Evolutionary conservation across 2,888 invertebrate species (phyloP), one percentile per base, ranked within the genome.

Genomic region (Synergus gifuensis): DNA sequence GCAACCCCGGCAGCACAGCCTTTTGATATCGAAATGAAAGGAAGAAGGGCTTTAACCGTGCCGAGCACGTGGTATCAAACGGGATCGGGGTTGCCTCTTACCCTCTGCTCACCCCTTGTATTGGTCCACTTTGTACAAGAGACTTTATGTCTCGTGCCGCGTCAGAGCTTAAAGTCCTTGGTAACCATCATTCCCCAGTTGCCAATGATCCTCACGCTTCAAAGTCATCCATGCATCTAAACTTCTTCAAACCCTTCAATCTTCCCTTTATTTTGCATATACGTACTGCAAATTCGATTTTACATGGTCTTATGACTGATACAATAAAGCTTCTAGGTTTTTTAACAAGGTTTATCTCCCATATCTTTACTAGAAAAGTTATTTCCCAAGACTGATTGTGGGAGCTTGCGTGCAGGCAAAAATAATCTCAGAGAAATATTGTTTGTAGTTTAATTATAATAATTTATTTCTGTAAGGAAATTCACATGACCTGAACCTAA

Each of bases 11-110:
- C 76, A 76, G 76, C 46, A 49, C 63, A 79, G 81, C 81, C 83
- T 85, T 86, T 88, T 87, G 88, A 88, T 86, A 86, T 86, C 81
- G 84, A 86, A 87, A 80, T 78, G 81, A 83, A 83, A 83, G 81
- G 81, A 79, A 78, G 49, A 60, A 54, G 54, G 79, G 76, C 64
- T 79, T 76, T 73, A 22, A 73, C 49, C 54, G 76, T 66, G 77
- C 66, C 76, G 78, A 82, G 78, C 85, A 85, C 85, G 85, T 85
- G 81, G 82, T 83, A 80, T 82, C 84, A 80, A 80, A 79, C 83
- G 85, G 82, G 79, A 79, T 79, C 69, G 77, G 76, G 76, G 76
- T 69, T 76, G 77, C 80, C 77, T 80, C 78, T 66, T 76, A 69
- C 78, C 77, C 82, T 81, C 66, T 76, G 42, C 78, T 76, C 58